Conservation (phyloP, 2,797 vertebrate species). For the Micropoecilia bifurca region DNA sequence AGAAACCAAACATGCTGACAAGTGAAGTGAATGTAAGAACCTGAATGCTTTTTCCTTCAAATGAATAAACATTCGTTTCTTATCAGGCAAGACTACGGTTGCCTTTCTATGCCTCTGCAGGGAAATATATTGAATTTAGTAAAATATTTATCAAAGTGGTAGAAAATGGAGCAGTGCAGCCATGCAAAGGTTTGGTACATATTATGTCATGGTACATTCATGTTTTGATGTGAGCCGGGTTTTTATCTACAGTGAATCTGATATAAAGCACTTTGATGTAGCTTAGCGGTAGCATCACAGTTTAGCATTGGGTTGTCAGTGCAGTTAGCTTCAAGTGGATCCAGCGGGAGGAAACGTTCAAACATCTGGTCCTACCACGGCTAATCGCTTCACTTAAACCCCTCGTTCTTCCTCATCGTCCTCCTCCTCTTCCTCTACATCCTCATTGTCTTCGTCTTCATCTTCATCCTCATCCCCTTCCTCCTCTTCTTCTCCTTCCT, state of each 20-base stretch:
- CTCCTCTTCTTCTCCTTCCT: conserved; percentile 26
- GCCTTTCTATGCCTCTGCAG: neutral
- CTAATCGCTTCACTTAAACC: conserved; percentile 8
- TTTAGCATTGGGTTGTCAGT: conserved; percentile 24
- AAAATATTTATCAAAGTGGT: conserved; percentile 23
- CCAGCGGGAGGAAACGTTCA: neutral
- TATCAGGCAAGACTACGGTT: neutral
- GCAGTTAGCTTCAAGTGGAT: conserved; percentile 7
- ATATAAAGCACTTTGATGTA: conserved; percentile 40
- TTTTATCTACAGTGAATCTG: conserved; percentile 11
- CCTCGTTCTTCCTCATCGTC: conserved; percentile 35
- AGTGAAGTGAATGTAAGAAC: neutral
- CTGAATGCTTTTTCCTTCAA: conserved; percentile 30
- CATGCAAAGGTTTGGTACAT: conserved; percentile 20
- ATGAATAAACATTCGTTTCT: neutral
- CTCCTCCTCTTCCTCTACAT: neutral
- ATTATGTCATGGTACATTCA: conserved; percentile 37
- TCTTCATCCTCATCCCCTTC: conserved; percentile 1
- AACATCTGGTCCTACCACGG: conserved; percentile 10
- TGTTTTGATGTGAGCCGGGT: conserved; percentile 1
- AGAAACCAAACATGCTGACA: neutral
- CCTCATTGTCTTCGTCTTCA: neutral
- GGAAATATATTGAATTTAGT: conserved; percentile 5
- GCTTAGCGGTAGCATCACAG: conserved; percentile 21
- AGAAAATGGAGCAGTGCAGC: conserved; percentile 30